These are phyloP conservation scores for Steinernema hermaphroditum DNA, from an alignment of 2,888 invertebrate genomes.

Conservation along the genomic window DNA sequence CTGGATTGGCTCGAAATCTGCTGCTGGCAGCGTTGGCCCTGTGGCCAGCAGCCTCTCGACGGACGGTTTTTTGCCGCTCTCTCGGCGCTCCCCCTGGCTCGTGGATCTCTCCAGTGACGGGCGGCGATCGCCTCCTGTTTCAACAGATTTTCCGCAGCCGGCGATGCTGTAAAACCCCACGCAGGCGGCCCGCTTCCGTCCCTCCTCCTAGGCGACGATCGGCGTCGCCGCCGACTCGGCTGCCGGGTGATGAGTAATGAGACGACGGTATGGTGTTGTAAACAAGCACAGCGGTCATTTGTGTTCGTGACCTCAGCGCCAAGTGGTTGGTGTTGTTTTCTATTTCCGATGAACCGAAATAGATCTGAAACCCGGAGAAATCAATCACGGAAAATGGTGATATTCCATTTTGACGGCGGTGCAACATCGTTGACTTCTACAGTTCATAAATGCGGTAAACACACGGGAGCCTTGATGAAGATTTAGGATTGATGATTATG, in stretches of 20 bases:
- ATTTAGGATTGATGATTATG: not conserved
- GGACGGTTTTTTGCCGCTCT: not conserved
- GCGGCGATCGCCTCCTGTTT: constrained; percentile 10
- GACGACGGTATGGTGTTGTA: not conserved
- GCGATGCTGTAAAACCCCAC: constrained; percentile 1
- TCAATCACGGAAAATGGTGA: not conserved
- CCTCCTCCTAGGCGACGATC: not conserved
- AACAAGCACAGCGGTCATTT: constrained; percentile 2
- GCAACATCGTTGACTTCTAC: not conserved
- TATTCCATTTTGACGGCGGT: not conserved
- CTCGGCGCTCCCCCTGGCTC: not conserved
- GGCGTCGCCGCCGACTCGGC: not conserved
- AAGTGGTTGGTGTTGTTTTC: not conserved
- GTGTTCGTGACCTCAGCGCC: not conserved
- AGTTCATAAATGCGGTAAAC: not conserved
- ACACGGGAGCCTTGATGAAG: not conserved
- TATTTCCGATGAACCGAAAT: not conserved
- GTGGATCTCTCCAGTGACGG: not conserved
- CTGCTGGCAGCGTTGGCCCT: not conserved
- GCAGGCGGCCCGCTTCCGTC: too few relatives aligned
- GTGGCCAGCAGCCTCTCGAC: not conserved
- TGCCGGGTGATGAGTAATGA: constrained; percentile 1
- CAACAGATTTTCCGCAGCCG: not conserved
- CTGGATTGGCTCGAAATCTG: not conserved
- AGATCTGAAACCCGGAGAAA: not conserved